phyloP scores from a whole-genome alignment of 1,140 invertebrate genomes.

The Gonioctena quinquepunctata region DNA sequence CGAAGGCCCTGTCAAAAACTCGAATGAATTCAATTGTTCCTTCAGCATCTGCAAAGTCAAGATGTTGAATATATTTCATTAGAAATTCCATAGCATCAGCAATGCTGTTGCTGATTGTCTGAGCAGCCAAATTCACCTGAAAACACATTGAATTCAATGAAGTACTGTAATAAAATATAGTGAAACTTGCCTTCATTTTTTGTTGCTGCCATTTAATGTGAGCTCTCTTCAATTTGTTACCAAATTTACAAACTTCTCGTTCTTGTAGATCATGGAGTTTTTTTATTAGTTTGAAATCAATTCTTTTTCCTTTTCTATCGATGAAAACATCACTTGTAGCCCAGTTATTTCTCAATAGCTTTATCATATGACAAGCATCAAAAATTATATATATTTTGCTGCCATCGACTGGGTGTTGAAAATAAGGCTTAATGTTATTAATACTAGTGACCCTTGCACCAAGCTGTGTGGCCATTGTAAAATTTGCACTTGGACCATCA shows the following conservation, averaged over 20 bases:
- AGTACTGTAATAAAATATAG: constrained; percentile 1
- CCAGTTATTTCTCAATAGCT: constrained; percentile 23
- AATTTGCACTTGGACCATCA: constrained; percentile 37
- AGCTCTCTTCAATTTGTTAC: not conserved
- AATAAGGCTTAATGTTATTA: constrained; percentile 1
- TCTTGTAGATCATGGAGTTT: constrained; percentile 2
- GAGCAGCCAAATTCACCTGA: constrained; percentile 34
- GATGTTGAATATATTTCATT: constrained; percentile 13
- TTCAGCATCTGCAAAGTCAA: constrained; percentile 26
- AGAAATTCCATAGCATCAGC: constrained; percentile 32
- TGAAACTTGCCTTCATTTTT: constrained; percentile 25
- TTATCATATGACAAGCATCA: constrained; percentile 20
- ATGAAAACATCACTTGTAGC: constrained; percentile 38
- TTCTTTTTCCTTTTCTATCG: constrained; percentile 28
- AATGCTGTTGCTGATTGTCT: constrained; percentile 34
- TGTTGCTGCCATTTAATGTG: constrained; percentile 7
- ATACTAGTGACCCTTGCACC: not conserved
- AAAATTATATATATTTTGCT: constrained; percentile 3
- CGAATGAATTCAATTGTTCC: constrained; percentile 36
- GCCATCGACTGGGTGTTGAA: not conserved
- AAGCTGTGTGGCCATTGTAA: constrained; percentile 24
- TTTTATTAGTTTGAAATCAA: not conserved
- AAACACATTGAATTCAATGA: not conserved
- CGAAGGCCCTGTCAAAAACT: constrained; percentile 36
- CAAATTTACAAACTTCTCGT: not conserved